Evolutionary conservation across 1,140 invertebrate genomes (phyloP).

Genomic region (Drosophila chauvacae): DNA sequence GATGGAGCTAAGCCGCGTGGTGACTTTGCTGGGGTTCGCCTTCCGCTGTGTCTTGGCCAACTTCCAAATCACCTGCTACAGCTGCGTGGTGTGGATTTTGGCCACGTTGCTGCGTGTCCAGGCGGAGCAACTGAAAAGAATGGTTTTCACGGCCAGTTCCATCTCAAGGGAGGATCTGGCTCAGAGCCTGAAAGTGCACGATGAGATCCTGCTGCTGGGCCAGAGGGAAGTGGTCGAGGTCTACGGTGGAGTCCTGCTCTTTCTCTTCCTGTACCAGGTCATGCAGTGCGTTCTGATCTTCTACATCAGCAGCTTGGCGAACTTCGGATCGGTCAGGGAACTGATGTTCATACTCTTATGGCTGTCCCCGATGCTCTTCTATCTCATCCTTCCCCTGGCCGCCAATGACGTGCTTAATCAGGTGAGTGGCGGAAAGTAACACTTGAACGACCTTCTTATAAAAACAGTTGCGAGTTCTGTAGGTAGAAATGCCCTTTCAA

Average conservation of each 20-base stretch:
- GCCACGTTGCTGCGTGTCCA: slow-evolving; percentile 18
- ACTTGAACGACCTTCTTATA: slow-evolving; percentile 2
- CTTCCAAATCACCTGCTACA: slow-evolving; percentile 45
- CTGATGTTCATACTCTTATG: slow-evolving; percentile 5
- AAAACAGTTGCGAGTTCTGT: neutral
- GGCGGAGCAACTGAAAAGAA: slow-evolving; percentile 9
- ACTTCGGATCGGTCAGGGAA: slow-evolving; percentile 9
- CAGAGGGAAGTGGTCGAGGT: slow-evolving; percentile 42
- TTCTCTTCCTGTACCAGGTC: slow-evolving; percentile 36
- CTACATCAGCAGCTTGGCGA: slow-evolving; percentile 27
- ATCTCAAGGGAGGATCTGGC: slow-evolving; percentile 14
- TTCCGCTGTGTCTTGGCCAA: slow-evolving; percentile 33
- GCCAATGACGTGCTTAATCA: slow-evolving; percentile 49
- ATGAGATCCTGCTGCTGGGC: slow-evolving; percentile 43
- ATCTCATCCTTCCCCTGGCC: slow-evolving; percentile 40
- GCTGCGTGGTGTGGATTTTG: slow-evolving; percentile 30
- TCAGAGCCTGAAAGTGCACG: slow-evolving; percentile 12
- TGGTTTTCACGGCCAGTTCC: neutral
- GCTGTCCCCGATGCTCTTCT: slow-evolving; percentile 48
- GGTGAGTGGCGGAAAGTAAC: slow-evolving; percentile 42
- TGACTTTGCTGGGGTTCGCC: slow-evolving; percentile 32
- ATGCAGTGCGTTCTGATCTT: slow-evolving; percentile 42
- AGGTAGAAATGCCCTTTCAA: neutral
- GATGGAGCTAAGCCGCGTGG: neutral
- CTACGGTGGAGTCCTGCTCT: slow-evolving; percentile 47